These are phyloP conservation scores for Ahaetulla prasina DNA, from an alignment of 2,113 vertebrate genomes.

Conservation along the genomic window DNA sequence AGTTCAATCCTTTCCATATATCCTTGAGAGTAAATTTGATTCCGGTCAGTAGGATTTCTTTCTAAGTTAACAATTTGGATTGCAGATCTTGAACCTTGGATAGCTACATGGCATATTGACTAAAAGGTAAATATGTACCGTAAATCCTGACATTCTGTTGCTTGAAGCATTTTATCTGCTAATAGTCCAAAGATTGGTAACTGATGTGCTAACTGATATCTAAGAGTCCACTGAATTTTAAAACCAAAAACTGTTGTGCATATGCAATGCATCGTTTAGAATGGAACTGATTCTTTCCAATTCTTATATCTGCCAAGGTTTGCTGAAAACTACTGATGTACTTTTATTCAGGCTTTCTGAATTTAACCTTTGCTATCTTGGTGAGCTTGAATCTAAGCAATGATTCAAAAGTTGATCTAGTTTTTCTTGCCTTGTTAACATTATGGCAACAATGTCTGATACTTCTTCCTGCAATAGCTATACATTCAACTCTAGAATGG, in stretches of 20 bases:
- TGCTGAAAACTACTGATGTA: not conserved
- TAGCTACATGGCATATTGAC: not conserved
- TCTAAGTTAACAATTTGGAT: not conserved
- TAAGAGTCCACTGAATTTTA: not conserved
- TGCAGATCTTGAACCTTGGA: not conserved
- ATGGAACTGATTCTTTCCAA: not conserved
- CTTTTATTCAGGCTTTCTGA: not conserved
- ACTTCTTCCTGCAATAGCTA: not conserved
- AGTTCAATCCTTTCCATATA: not conserved
- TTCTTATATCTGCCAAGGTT: not conserved
- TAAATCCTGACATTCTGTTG: not conserved
- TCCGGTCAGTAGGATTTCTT: not conserved
- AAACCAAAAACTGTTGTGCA: not conserved
- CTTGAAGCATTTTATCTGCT: not conserved
- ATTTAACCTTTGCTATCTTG: not conserved
- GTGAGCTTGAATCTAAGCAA: not conserved
- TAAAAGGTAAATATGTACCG: not conserved
- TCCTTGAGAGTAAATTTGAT: not conserved
- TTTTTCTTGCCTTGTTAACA: not conserved
- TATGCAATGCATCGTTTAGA: not conserved
- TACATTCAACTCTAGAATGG: not conserved
- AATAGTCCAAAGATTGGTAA: not conserved
- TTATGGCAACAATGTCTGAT: not conserved
- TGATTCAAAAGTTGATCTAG: not conserved
- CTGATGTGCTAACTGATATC: not conserved